A percentile compares a stretch with the other conserved stretches of the same genome.
Conservation (phyloP, 37 sponge, comb jelly and placozoan genomes). For the Crambe crambe region DNA sequence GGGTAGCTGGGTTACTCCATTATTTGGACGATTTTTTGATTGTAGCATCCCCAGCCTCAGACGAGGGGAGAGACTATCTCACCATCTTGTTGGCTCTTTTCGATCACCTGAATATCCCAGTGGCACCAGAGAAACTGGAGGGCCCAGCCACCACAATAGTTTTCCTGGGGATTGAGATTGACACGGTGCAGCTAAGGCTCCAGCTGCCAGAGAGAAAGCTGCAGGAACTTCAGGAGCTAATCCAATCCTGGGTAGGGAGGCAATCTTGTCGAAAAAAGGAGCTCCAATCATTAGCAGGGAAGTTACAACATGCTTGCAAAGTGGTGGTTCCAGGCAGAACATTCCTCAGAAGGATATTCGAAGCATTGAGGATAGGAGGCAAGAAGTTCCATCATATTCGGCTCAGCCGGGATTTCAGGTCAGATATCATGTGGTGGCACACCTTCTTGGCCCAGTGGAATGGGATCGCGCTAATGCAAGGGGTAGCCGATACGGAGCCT, state of each 20-base stretch:
- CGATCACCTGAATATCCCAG: background rate
- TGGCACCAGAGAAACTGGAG: background rate
- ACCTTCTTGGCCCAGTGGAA: background rate
- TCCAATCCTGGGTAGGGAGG: background rate
- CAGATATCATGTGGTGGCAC: constrained; percentile 13
- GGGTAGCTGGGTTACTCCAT: background rate
- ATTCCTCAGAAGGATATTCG: background rate
- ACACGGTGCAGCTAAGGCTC: background rate
- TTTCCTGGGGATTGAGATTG: background rate
- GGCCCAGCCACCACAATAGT: background rate
- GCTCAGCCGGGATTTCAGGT: background rate
- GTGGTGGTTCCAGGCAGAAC: background rate
- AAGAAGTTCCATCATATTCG: background rate
- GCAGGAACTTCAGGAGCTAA: background rate
- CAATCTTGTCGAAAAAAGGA: background rate
- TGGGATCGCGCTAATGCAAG: background rate
- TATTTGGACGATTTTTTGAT: background rate
- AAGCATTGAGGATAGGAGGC: background rate
- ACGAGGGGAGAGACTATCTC: background rate
- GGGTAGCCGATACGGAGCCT: background rate
- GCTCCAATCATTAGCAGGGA: background rate
- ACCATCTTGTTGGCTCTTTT: no score
- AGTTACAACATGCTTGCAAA: background rate
- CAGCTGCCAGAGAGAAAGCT: background rate
- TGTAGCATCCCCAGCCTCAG: background rate